Conservation (phyloP, 2,113 vertebrate genomes). For the Cyanoliseus patagonus region DNA sequence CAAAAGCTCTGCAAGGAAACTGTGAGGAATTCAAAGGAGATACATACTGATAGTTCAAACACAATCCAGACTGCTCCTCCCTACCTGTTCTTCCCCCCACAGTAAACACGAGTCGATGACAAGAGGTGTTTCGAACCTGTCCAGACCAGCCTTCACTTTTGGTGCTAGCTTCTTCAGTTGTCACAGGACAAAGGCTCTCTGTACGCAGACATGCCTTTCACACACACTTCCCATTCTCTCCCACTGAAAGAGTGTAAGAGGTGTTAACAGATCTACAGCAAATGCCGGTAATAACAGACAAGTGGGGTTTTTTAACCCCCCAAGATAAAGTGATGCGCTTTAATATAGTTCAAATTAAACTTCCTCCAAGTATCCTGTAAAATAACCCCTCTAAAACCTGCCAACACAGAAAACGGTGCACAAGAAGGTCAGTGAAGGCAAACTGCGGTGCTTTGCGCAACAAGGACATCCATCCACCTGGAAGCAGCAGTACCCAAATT, state of each 20-base stretch:
- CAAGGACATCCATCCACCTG: neutral
- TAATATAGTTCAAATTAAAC: neutral
- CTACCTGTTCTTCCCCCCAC: neutral
- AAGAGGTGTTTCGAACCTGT: constrained; percentile 3
- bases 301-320: rapidly evolving
- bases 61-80: neutral
- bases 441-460: neutral
- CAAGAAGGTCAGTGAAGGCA: neutral
- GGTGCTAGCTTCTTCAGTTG: neutral
- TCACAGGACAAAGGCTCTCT: constrained; percentile 14
- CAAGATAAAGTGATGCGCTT: neutral
- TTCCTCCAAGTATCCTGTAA: neutral
- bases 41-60: neutral
- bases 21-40: neutral
- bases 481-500: neutral
- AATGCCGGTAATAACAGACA: neutral
- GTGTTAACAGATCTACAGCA: neutral
- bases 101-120: neutral
- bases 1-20: neutral
- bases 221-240: neutral
- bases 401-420: neutral
- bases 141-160: neutral
- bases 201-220: neutral
- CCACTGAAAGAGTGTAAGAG: neutral
- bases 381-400: neutral